Conservation (phyloP, 2,797 vertebrate species). For the Denticeps clupeoides region DNA sequence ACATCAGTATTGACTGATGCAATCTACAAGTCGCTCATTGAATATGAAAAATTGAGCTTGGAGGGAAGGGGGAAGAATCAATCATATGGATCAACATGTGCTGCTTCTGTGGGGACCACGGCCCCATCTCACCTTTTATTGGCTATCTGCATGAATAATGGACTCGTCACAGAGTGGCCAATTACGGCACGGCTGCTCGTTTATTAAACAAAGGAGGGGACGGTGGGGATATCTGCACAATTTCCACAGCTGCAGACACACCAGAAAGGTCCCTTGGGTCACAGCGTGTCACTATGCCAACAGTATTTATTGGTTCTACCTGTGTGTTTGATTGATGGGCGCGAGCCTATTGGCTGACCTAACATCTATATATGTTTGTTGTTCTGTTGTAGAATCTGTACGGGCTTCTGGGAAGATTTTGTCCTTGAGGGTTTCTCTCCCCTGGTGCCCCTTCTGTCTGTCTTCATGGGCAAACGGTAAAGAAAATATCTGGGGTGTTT, state of each 20-base stretch:
- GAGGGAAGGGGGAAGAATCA: slow-evolving; percentile 46
- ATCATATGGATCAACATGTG: slow-evolving; percentile 64
- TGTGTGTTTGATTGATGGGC: too few relatives aligned
- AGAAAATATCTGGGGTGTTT: slow-evolving; percentile 55
- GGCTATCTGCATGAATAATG: slow-evolving; percentile 67
- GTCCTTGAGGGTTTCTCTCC: slow-evolving; percentile 19
- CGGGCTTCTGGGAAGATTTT: too few relatives aligned
- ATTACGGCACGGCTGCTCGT: slow-evolving; percentile 59
- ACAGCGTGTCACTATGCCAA: slow-evolving; percentile 12
- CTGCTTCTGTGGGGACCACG: slow-evolving; percentile 24
- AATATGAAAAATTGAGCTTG: slow-evolving; percentile 64
- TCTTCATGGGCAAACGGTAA: slow-evolving; percentile 49
- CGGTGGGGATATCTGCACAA: slow-evolving; percentile 6
- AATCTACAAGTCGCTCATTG: slow-evolving; percentile 64
- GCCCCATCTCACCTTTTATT: slow-evolving; percentile 43
- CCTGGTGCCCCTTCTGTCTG: slow-evolving; percentile 39
- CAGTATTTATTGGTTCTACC: too few relatives aligned
- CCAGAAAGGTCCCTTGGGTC: slow-evolving; percentile 14
- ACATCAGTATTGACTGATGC: slow-evolving; percentile 52
- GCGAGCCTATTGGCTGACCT: too few relatives aligned
- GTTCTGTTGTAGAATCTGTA: too few relatives aligned
- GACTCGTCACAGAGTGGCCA: slow-evolving; percentile 54
- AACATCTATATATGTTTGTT: too few relatives aligned
- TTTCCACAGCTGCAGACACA: slow-evolving; percentile 16
- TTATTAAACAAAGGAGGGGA: slow-evolving; percentile 53